phyloP scores from a whole-genome alignment of 2,113 vertebrate species.

The Oxygymnocypris stewartii region DNA sequence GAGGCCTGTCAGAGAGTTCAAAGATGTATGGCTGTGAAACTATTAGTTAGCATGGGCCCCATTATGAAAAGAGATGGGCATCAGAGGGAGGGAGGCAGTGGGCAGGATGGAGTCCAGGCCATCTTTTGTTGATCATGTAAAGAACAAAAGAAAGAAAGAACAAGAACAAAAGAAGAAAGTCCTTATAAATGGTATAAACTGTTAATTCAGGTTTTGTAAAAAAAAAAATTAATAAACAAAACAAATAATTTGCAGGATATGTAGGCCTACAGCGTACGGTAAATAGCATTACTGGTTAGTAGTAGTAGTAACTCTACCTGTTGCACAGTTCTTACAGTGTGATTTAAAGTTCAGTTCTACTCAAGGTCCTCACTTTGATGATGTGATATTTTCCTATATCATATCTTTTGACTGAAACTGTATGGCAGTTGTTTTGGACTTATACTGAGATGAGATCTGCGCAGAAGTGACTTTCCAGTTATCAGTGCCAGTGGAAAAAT shows the following conservation, averaged over 20 bases:
- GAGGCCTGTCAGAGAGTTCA: not conserved
- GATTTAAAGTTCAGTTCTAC: not conserved
- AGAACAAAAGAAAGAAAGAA: not conserved
- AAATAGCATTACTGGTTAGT: not conserved
- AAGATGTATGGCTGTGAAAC: not conserved
- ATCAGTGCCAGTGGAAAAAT: not conserved
- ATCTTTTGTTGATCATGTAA: not conserved
- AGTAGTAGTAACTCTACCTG: not conserved
- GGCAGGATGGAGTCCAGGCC: not conserved
- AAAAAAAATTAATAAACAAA: not conserved
- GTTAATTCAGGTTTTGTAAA: not conserved
- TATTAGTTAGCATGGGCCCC: not conserved
- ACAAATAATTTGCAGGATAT: not conserved
- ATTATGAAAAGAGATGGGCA: not conserved
- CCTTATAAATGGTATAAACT: not conserved
- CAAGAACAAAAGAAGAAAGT: not conserved
- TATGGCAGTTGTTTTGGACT: not conserved
- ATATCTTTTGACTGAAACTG: not conserved
- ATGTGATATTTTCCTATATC: not conserved
- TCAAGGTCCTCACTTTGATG: not conserved
- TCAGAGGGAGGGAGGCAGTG: not conserved
- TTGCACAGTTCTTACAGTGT: not conserved
- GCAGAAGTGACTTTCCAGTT: not conserved
- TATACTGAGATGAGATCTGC: not conserved
- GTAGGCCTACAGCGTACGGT: not conserved